Evolutionary conservation across 2,888 invertebrate species (phyloP), one percentile per base, ranked within the genome.

Genomic region (Trisateles emortualis): DNA sequence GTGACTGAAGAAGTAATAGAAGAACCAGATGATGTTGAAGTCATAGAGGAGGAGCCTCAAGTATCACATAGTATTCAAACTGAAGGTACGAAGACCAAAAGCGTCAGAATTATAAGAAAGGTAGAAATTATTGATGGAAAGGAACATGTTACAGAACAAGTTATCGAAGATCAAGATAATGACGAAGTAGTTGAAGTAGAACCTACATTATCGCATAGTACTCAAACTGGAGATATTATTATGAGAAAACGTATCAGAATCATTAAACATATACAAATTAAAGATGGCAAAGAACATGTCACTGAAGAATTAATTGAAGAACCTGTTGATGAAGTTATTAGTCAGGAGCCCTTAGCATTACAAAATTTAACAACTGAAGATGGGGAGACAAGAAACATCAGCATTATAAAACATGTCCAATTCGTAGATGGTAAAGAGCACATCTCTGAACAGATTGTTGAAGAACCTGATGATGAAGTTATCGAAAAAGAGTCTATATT

Each of bases 281-380:
- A 97, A 54, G 95, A 97, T 81, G 97, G 97, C 0, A 96, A 96
- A 84, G 97, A 97, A 83, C 95, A 96, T 59, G 94, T 96, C 0
- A 96, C 95, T 0, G 97, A 97, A 87, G 97, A 97, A 88, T 91
- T 97, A 0, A 94, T 97, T 46, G 97, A 97, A 76, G 97, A 97
- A 83, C 97, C 97, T 0, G 97, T 96, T 79, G 96, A 96, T 76
- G 88, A 96, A 4, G 95, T 96, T 84, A n/a, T 19, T 4, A 9
- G 16, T 11, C 26, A 39, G 19, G 24, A 32, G 13, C 17, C 17
- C n/a, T n/a, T 10, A 19, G 4, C n/a, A 26, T 35, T 40, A 3
- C 33, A 33, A 10, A 5, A 9, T 41, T 9, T 13, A n/a, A 17
- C 32, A 39, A 35, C 11, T 1, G 36, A 41, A 9, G 16, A 5